These are phyloP conservation scores for Ectemnius continuus DNA, from an alignment of 2,888 invertebrate species.

Conservation along the genomic window DNA sequence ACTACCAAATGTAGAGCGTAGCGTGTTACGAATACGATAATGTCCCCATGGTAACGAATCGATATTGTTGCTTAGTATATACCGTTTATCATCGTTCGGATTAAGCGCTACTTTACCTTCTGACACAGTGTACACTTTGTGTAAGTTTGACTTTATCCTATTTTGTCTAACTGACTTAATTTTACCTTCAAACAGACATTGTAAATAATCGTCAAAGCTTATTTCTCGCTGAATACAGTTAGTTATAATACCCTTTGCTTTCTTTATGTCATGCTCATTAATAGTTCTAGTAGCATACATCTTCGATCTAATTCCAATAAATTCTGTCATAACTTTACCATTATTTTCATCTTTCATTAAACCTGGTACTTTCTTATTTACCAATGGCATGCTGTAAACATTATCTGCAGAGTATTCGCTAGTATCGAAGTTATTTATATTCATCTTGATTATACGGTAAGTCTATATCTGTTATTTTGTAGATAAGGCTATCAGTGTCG, in stretches of 20 bases:
- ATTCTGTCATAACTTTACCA: conserved; percentile 66
- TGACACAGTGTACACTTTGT: conserved; percentile 5
- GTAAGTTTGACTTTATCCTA: background rate
- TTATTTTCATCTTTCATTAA: conserved; percentile 60
- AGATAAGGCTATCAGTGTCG: conserved; percentile 66
- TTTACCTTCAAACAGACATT: conserved; percentile 1
- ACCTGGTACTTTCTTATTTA: conserved; percentile 62
- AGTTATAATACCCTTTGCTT: conserved; percentile 47
- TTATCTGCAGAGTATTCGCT: conserved; percentile 34
- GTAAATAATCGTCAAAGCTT: conserved; percentile 28
- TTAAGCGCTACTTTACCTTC: conserved; percentile 14
- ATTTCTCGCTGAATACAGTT: conserved; percentile 21
- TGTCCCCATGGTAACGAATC: conserved; percentile 23
- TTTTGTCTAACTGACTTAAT: background rate
- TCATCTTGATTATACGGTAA: conserved; percentile 59
- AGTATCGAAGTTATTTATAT: conserved; percentile 67
- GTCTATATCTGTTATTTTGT: conserved; percentile 66
- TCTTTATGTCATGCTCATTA: conserved; percentile 39
- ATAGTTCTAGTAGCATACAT: conserved; percentile 47
- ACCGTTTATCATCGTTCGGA: conserved; percentile 19
- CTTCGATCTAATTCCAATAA: conserved; percentile 43
- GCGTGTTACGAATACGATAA: background rate
- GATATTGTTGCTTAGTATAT: background rate
- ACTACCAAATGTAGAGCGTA: too few species aligned
- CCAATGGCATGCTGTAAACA: conserved; percentile 28